Conservation (phyloP, 2,888 invertebrate genomes). For the Cenopis cana region DNA sequence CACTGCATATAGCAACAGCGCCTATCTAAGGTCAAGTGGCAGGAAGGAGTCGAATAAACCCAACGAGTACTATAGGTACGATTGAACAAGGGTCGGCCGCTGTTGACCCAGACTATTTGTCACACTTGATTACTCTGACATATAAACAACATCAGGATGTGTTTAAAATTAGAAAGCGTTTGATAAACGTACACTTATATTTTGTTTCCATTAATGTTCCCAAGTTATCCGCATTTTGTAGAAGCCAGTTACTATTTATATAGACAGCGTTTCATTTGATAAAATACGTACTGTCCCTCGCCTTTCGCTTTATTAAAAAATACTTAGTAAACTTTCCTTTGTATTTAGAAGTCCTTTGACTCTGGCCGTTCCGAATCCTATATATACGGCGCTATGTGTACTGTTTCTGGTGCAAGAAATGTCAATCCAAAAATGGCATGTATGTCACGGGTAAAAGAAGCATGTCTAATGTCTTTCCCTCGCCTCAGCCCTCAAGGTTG, state of each 20-base stretch:
- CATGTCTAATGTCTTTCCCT: conserved; percentile 6
- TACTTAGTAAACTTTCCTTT: background rate
- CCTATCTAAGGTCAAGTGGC: conserved; percentile 50
- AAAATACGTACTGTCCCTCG: too few species aligned
- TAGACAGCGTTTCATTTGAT: too few species aligned
- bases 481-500: too few species aligned
- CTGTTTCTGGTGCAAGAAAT: too few species aligned
- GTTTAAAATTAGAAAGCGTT: conserved; percentile 37
- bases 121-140: conserved; percentile 34
- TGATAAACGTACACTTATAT: conserved; percentile 1
- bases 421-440: too few species aligned
- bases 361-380: too few species aligned
- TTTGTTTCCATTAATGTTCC: background rate
- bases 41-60: conserved; percentile 51
- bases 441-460: background rate
- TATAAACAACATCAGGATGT: conserved; percentile 45
- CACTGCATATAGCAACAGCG: conserved; percentile 69
- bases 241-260: too few species aligned
- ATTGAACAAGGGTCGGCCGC: conserved; percentile 41
- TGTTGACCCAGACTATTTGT: conserved; percentile 40
- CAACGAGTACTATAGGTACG: conserved; percentile 31
- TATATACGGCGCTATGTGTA: too few species aligned
- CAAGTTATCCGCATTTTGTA: too few species aligned
- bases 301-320: background rate
- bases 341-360: too few species aligned